Evolutionary conservation across 2,888 invertebrate genomes (phyloP).

Genomic region (Apotomis capreana): DNA sequence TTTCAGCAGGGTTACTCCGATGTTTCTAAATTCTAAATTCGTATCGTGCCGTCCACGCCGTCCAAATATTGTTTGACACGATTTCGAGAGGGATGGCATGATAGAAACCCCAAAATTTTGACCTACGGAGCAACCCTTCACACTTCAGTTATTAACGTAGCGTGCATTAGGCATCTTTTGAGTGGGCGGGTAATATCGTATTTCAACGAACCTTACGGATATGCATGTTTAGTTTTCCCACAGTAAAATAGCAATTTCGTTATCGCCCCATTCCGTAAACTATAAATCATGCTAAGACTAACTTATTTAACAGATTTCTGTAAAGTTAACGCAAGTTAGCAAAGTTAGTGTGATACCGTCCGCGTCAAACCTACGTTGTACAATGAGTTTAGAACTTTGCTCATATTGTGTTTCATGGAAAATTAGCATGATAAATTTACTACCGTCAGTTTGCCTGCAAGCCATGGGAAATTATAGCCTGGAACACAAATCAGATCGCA

Average conservation of each 20-base stretch:
- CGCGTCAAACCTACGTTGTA: constrained; percentile 37
- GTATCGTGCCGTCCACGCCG: too few relatives aligned
- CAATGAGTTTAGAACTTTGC: constrained; percentile 37
- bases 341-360: constrained; percentile 32
- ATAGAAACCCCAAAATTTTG: too few relatives aligned
- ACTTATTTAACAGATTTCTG: constrained; percentile 40
- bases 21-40: too few relatives aligned
- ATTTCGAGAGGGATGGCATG: too few relatives aligned
- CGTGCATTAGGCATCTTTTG: too few relatives aligned
- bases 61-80: too few relatives aligned
- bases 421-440: constrained; percentile 40
- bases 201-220: too few relatives aligned
- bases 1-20: too few relatives aligned
- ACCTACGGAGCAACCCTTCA: too few relatives aligned
- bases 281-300: constrained; percentile 35
- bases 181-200: too few relatives aligned
- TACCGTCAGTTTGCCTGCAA: constrained; percentile 26
- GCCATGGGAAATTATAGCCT: constrained; percentile 23
- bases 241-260: neutral
- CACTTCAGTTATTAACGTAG: too few relatives aligned
- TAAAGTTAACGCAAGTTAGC: constrained; percentile 38
- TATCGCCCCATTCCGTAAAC: constrained; percentile 7
- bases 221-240: neutral
- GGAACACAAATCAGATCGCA: constrained; percentile 24
- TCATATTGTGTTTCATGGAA: constrained; percentile 38